Conservation (phyloP, 2,113 vertebrate genomes). For the Chloropsis hardwickii region DNA sequence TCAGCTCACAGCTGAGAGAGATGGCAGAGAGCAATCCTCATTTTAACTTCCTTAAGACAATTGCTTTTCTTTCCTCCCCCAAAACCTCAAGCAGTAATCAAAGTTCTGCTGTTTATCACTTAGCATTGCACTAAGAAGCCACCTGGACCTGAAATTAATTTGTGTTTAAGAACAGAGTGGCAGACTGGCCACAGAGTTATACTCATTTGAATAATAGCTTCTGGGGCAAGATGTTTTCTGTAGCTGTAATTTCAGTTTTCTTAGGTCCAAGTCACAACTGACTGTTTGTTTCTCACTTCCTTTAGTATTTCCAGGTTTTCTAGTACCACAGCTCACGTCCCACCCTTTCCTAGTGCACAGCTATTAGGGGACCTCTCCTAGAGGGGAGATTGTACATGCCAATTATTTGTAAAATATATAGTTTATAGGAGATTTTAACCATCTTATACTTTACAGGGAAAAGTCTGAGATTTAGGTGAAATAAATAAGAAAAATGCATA, state of each 20-base stretch:
- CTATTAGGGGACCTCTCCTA: background rate
- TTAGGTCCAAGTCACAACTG: background rate
- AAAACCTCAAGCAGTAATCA: background rate
- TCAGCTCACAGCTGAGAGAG: background rate
- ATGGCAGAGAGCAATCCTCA: background rate
- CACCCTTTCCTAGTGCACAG: background rate
- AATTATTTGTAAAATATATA: background rate
- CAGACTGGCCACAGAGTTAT: background rate
- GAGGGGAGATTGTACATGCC: background rate
- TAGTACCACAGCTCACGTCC: accelerated
- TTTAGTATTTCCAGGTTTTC: background rate
- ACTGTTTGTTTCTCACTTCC: background rate
- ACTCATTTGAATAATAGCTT: background rate
- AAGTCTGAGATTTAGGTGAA: background rate
- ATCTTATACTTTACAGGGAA: background rate
- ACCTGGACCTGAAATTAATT: background rate
- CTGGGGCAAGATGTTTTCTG: background rate
- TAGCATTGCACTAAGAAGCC: background rate
- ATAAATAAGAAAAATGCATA: background rate
- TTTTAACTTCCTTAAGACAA: background rate
- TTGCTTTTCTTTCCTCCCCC: background rate
- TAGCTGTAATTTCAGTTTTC: background rate
- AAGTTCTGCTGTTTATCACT: background rate
- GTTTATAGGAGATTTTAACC: background rate
- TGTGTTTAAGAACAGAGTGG: background rate